Evolutionary conservation across 2,797 vertebrate species (phyloP).

Genomic region (Hydrolagus colliei): DNA sequence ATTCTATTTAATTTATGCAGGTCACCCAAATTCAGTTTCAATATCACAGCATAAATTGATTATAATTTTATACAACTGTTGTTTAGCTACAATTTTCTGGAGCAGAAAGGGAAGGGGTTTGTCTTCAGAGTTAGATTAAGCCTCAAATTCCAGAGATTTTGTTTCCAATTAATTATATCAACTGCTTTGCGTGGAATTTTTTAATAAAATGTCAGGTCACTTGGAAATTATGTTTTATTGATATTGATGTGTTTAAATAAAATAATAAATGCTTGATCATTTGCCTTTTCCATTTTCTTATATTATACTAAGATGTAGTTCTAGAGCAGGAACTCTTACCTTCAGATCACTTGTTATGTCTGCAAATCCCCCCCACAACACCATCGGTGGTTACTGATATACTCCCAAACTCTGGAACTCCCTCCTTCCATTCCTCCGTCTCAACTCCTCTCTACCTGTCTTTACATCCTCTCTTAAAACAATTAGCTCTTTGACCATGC

Average conservation of each 20-base stretch:
- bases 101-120: neutral
- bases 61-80: conserved; percentile 23
- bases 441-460: too few species aligned
- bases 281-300: conserved; percentile 3
- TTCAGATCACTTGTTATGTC: too few species aligned
- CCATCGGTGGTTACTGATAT: too few species aligned
- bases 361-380: too few species aligned
- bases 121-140: neutral
- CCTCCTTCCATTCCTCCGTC: too few species aligned
- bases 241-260: conserved; percentile 32
- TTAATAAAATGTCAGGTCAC: conserved; percentile 28
- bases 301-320: neutral
- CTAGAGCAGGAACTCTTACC: neutral
- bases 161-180: conserved; percentile 11
- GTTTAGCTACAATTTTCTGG: conserved; percentile 2
- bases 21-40: conserved; percentile 32
- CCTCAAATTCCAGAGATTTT: conserved; percentile 15
- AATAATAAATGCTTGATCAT: conserved; percentile 21
- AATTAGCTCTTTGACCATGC: too few species aligned
- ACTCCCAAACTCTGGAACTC: too few species aligned
- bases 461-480: too few species aligned
- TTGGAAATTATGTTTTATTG: conserved; percentile 31
- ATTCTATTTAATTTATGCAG: conserved; percentile 62
- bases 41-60: conserved; percentile 12
- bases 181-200: conserved; percentile 30